Evolutionary conservation across 2,797 vertebrate genomes (phyloP).

Genomic region (Lates japonicus): DNA sequence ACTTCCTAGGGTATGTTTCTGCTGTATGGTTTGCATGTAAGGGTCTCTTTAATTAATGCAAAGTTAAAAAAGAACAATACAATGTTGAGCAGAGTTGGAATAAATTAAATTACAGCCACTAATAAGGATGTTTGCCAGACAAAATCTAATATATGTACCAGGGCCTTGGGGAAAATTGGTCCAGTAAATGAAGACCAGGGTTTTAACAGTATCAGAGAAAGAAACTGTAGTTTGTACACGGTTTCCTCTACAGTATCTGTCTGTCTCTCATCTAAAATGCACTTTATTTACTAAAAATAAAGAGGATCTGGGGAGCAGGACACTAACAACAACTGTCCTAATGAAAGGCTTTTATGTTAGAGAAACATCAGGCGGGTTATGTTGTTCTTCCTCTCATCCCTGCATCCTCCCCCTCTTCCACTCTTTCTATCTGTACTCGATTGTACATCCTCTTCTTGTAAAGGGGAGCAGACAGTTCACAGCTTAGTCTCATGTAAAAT

Average conservation of each 20-base stretch:
- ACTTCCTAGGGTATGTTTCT: constrained; percentile 31
- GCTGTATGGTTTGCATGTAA: background rate
- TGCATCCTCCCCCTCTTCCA: constrained; percentile 51
- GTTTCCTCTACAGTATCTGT: background rate
- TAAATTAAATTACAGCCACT: background rate
- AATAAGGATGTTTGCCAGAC: background rate
- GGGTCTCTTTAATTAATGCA: background rate
- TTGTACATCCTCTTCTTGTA: constrained; percentile 59
- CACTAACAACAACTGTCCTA: constrained; percentile 56
- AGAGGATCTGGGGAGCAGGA: constrained; percentile 5
- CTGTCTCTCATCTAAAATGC: constrained; percentile 23
- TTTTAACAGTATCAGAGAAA: background rate
- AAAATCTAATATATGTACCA: background rate
- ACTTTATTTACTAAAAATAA: constrained; percentile 31
- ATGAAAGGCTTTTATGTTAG: constrained; percentile 64
- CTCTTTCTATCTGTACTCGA: constrained; percentile 52
- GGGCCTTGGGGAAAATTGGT: constrained; percentile 6
- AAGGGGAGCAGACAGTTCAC: constrained; percentile 30
- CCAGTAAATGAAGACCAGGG: background rate
- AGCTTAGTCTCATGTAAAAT: constrained; percentile 28
- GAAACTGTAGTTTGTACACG: background rate
- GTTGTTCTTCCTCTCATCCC: constrained; percentile 59
- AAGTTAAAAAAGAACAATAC: background rate
- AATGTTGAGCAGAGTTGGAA: background rate
- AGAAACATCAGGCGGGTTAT: constrained; percentile 59